Evolutionary conservation across 2,113 vertebrate species (phyloP).

Genomic region (Sander lucioperca): DNA sequence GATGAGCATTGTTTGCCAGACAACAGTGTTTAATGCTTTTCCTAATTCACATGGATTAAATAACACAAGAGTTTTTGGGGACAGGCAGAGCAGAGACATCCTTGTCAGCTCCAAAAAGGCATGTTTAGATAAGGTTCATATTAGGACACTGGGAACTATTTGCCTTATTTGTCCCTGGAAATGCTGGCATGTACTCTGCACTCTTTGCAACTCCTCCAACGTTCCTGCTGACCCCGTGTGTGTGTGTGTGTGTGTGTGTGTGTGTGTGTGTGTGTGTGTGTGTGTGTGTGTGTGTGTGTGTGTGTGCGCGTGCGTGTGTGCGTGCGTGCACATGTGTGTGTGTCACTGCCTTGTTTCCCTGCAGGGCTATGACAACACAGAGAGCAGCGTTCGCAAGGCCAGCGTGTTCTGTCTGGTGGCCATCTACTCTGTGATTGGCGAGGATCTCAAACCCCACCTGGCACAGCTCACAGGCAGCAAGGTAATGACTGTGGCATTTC

Average conservation of each 20-base stretch:
- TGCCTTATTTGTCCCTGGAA: conserved; percentile 78
- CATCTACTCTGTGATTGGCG: conserved; percentile 98
- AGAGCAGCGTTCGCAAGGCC: conserved; percentile 99
- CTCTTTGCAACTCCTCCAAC: conserved; percentile 45
- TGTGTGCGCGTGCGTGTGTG: not conserved
- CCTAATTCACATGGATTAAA: not conserved
- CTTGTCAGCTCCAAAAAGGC: conserved; percentile 30
- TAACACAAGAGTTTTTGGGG: not conserved
- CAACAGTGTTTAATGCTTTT: not conserved
- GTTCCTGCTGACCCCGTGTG: conserved; percentile 26
- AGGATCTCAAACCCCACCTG: conserved; percentile 98
- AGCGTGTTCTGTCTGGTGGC: conserved; percentile 99
- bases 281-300: not conserved
- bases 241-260: conserved; percentile 46
- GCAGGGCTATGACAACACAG: conserved; percentile 97
- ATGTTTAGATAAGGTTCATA: conserved; percentile 72
- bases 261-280: not conserved
- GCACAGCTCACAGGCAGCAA: conserved; percentile 96
- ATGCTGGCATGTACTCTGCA: conserved; percentile 72
- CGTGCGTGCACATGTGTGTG: too few species aligned
- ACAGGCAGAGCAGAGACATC: conserved; percentile 5
- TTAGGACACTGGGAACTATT: conserved; percentile 70
- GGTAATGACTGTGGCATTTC: conserved; percentile 40
- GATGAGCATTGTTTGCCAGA: not conserved
- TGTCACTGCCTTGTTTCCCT: conserved; percentile 41